Percentiles rank a stretch among this genome's conserved stretches.
These are phyloP conservation scores for Bettongia penicillata DNA, from an alignment of 2,113 vertebrate genomes.

Conservation along the genomic window DNA sequence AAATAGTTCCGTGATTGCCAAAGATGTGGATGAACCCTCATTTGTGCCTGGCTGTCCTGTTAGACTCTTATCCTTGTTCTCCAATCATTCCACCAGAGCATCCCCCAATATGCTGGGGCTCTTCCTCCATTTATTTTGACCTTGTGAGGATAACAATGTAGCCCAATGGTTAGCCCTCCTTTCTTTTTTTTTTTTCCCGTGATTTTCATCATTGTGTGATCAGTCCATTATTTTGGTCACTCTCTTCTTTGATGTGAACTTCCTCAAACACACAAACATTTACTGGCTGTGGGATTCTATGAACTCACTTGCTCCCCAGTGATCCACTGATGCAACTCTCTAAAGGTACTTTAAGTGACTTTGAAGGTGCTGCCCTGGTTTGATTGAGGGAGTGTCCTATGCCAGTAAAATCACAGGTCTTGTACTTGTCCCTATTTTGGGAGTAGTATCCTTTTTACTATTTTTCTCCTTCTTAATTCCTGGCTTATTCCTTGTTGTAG, in stretches of 20 bases:
- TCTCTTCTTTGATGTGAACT: too few species aligned
- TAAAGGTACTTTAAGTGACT: not conserved
- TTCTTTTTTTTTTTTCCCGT: too few species aligned
- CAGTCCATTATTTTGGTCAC: too few species aligned
- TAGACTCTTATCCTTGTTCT: too few species aligned
- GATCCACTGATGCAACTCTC: not conserved
- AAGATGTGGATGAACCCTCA: not conserved
- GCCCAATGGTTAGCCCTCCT: too few species aligned
- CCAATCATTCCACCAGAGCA: too few species aligned
- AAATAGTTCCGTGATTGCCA: not conserved
- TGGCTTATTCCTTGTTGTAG: not conserved
- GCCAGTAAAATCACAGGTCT: not conserved
- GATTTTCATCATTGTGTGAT: too few species aligned
- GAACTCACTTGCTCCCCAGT: not conserved
- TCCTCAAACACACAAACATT: too few species aligned
- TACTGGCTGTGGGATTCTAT: too few species aligned
- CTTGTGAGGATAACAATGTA: too few species aligned
- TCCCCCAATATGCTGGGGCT: too few species aligned
- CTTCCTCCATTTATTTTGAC: too few species aligned
- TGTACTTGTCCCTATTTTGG: not conserved
- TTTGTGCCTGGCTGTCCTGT: not conserved
- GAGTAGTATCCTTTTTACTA: not conserved
- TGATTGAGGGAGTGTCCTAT: not conserved
- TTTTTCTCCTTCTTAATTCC: not conserved
- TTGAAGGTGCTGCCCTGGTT: not conserved